Percentiles rank a stretch among this genome's conserved stretches.
These are phyloP conservation scores for Thereva nobilitata DNA, from an alignment of 2,888 invertebrate genomes.

Conservation along the genomic window DNA sequence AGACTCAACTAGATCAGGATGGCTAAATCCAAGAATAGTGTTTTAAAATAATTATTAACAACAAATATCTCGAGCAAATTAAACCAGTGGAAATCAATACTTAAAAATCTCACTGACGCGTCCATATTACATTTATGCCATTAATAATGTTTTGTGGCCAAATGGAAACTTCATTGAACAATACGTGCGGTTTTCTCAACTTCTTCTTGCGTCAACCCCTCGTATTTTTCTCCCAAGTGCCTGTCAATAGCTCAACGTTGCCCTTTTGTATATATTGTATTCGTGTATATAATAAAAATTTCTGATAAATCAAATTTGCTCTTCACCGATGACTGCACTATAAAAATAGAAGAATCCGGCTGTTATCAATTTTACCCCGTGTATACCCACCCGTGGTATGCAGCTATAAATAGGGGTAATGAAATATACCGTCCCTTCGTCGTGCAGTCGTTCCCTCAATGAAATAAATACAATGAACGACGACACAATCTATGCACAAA, in stretches of 20 bases:
- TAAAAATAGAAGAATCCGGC: slow-evolving; percentile 31
- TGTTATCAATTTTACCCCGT: slow-evolving; percentile 23
- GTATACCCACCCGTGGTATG: slow-evolving; percentile 10
- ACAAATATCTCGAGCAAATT: too few species aligned
- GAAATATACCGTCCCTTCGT: not conserved
- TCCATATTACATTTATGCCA: slow-evolving; percentile 13
- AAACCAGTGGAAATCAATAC: not conserved
- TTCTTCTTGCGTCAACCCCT: not conserved
- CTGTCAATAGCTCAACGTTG: slow-evolving; percentile 32
- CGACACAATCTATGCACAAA: slow-evolving; percentile 12
- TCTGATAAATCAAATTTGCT: slow-evolving; percentile 37
- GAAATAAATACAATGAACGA: slow-evolving; percentile 14
- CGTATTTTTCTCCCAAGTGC: slow-evolving; percentile 16
- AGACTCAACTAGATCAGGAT: too few species aligned
- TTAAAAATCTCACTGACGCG: not conserved
- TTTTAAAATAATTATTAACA: too few species aligned
- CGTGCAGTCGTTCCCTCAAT: not conserved
- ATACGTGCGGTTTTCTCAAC: slow-evolving; percentile 8
- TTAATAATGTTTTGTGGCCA: slow-evolving; percentile 24
- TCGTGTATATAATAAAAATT: slow-evolving; percentile 27
- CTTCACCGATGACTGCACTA: slow-evolving; percentile 32
- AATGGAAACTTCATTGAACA: slow-evolving; percentile 30
- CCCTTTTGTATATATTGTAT: slow-evolving; percentile 31
- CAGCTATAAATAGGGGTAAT: slow-evolving; percentile 8
- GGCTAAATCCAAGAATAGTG: too few species aligned